These are phyloP conservation scores for Pardalotus punctatus DNA, from an alignment of 2,113 vertebrate genomes.

Conservation along the genomic window DNA sequence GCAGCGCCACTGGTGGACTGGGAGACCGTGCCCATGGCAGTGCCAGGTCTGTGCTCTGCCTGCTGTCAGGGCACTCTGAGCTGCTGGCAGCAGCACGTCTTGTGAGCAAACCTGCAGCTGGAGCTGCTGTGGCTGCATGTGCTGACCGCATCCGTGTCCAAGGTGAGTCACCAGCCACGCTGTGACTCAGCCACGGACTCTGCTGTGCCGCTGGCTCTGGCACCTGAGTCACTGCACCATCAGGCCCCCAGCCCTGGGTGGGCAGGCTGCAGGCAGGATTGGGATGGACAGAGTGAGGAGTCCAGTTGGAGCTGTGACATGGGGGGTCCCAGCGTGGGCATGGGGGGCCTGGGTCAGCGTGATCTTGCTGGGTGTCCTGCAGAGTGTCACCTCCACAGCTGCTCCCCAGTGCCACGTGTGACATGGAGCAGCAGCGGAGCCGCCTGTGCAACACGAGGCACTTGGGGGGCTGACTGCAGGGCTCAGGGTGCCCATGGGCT, in stretches of 20 bases:
- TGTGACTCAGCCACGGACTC: neutral
- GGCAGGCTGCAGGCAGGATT: neutral
- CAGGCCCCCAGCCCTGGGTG: fast-evolving
- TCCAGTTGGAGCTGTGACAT: fast-evolving
- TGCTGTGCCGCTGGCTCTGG: neutral
- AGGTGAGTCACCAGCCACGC: neutral
- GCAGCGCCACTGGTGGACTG: fast-evolving
- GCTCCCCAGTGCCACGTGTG: fast-evolving
- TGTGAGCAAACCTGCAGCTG: neutral
- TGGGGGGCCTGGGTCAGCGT: fast-evolving
- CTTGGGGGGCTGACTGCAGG: fast-evolving
- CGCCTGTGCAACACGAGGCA: fast-evolving
- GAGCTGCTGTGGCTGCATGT: neutral
- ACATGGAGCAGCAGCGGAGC: neutral
- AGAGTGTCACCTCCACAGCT: fast-evolving
- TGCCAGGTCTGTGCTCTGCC: neutral
- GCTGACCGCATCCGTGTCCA: neutral
- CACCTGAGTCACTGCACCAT: neutral
- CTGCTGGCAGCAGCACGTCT: fast-evolving
- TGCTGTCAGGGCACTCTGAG: fast-evolving
- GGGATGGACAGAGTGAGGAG: fast-evolving
- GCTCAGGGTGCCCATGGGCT: neutral
- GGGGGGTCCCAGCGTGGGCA: fast-evolving
- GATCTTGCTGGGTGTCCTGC: fast-evolving
- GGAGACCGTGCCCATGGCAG: fast-evolving